Conservation (phyloP, 2,113 vertebrate species). For the Chelonoidis abingdonii region DNA sequence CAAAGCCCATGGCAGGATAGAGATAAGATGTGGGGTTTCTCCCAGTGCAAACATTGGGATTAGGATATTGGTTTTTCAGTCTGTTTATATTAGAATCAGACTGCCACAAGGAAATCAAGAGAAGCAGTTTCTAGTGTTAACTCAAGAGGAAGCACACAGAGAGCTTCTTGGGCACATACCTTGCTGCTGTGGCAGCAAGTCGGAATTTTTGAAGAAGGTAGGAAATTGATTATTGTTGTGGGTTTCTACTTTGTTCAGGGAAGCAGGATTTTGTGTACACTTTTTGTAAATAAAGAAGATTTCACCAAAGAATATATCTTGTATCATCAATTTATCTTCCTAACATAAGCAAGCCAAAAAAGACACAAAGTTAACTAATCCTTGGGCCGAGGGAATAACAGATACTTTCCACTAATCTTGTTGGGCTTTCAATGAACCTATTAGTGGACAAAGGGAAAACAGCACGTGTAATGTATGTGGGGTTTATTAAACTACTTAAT, state of each 20-base stretch:
- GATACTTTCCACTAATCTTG: not conserved
- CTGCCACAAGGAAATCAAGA: no score
- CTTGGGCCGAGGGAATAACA: not conserved
- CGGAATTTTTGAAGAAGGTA: not conserved
- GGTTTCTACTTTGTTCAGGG: not conserved
- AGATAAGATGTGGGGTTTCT: no score
- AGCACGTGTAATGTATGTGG: not conserved
- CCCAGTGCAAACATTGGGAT: no score
- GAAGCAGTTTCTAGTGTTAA: not conserved
- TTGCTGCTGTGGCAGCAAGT: not conserved
- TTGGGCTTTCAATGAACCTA: not conserved
- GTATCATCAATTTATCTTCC: not conserved
- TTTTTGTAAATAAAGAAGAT: not conserved
- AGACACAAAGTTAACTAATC: no score
- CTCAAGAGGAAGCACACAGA: not conserved
- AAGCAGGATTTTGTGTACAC: rapidly evolving
- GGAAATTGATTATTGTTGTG: not conserved
- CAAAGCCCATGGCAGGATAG: no score
- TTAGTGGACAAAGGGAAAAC: not conserved
- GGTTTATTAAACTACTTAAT: not conserved
- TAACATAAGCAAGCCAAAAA: not conserved
- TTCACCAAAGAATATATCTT: not conserved
- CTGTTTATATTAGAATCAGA: no score
- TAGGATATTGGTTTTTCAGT: no score
- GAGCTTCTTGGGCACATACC: not conserved